Evolutionary conservation across 2,113 vertebrate genomes (phyloP), one percentile per base, ranked within the genome.

Genomic region (Echinops telfairi): DNA sequence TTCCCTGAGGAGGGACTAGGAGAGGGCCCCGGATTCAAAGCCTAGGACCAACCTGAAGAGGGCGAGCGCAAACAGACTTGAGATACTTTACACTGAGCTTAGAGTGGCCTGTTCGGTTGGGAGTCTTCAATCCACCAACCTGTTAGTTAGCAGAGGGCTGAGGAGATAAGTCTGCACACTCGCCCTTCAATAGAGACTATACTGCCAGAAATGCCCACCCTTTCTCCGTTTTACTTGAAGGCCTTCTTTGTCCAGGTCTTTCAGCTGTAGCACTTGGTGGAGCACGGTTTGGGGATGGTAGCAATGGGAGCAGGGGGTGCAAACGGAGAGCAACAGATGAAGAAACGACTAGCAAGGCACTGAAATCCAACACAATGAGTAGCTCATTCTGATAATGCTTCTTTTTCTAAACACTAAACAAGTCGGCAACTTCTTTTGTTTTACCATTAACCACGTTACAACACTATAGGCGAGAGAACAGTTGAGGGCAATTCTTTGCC

Each of bases 361-460:
- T 60, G 75, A 90, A 89, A 85, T 14, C 40, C 75, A 94, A 71
- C 27, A 90, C 66, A 88, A 82, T 71, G 64, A 73, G 53, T 25
- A 38, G 47, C 76, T 92, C 76, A 83, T 66, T 92, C 77, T 73
- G 15, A 75, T 71, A 33, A 85, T n/a, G 19, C 25, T 86, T 38
- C 64, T 71, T 83, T 79, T 78, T 47, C 36, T 88, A 90, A 88
- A 83, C 88, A 93, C 62, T 92, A 92, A 79, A 86, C 81, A 47
- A 10, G 10, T 84, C 71, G 89, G 38, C 36, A 58, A 94, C 70
- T 36, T 71, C 80, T 76, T 90, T 95, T 90, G 2, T 62, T 62
- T 62, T 64, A 27, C 47, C 82, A 90, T 53, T 85, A 92, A 83
- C 20, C 31, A 77, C 25, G 36, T 31, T 75, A 77, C 86, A 90